Conservation (phyloP, 2,888 invertebrate genomes). For the Cyrtodaria siliqua region DNA sequence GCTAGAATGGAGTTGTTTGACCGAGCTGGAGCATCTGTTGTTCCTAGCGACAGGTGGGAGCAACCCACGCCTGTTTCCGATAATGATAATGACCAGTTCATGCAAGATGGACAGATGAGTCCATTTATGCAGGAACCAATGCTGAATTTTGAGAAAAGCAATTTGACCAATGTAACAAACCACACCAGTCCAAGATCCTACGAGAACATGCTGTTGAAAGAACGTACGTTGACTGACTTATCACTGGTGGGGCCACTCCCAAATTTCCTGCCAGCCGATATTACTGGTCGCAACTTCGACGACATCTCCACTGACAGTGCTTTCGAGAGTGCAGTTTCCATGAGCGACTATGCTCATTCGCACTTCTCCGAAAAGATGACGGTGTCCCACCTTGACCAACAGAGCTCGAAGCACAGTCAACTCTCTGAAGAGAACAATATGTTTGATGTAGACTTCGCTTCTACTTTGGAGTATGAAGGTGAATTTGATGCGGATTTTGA, state of each 20-base stretch:
- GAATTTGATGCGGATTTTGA: conserved; percentile 4
- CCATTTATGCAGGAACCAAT: conserved; percentile 43
- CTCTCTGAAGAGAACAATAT: conserved; percentile 56
- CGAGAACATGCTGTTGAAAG: conserved; percentile 35
- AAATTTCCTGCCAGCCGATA: conserved; percentile 47
- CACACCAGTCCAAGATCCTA: conserved; percentile 2
- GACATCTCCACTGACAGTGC: conserved; percentile 60
- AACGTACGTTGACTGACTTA: conserved; percentile 52
- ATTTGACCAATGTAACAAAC: conserved; percentile 22
- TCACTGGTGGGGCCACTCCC: conserved; percentile 61
- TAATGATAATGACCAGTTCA: conserved; percentile 21
- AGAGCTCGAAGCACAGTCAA: conserved; percentile 52
- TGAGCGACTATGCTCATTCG: conserved; percentile 46
- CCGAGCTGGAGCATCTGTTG: conserved; percentile 43
- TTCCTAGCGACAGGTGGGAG: conserved; percentile 43
- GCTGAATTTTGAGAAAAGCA: conserved; percentile 28
- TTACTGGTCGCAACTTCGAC: conserved; percentile 35
- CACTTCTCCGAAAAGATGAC: conserved; percentile 57
- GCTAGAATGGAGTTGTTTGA: conserved; percentile 56
- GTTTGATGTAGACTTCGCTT: conserved; percentile 59
- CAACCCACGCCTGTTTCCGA: conserved; percentile 45
- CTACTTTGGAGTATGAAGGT: conserved; percentile 52
- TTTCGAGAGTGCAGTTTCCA: conserved; percentile 52
- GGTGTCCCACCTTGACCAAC: conserved; percentile 46
- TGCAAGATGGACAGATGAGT: conserved; percentile 19